Conservation (phyloP, 2,797 vertebrate genomes). For the Agapornis canus region DNA sequence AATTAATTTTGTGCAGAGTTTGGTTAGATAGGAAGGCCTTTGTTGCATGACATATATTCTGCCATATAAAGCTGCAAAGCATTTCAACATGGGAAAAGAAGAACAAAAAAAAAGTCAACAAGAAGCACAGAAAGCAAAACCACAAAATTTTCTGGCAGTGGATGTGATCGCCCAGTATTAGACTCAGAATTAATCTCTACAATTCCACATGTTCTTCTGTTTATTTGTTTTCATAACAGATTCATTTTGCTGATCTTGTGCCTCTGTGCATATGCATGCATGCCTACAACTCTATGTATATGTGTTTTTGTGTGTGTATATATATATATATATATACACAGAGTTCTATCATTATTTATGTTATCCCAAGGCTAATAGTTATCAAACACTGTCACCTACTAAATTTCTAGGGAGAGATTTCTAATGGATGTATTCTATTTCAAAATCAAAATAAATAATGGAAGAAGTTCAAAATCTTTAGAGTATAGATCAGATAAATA, state of each 20-base stretch:
- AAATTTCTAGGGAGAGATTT: background rate
- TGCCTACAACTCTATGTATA: background rate
- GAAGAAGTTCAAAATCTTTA: background rate
- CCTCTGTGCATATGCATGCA: background rate
- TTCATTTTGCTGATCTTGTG: background rate
- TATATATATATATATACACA: background rate
- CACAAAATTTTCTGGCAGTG: background rate
- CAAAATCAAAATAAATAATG: constrained; percentile 30
- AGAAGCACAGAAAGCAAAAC: background rate
- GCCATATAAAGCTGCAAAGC: background rate
- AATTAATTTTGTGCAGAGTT: background rate
- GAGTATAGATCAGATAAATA: background rate
- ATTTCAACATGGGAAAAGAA: background rate
- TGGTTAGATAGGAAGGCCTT: background rate
- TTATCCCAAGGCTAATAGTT: constrained; percentile 1
- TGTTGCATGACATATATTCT: background rate
- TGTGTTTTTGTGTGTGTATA: background rate
- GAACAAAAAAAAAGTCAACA: background rate
- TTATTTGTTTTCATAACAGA: background rate
- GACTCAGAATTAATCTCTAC: background rate
- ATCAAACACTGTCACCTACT: background rate
- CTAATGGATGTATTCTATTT: background rate
- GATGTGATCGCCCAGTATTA: background rate
- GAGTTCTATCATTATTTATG: background rate
- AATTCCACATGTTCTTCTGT: background rate